Base-by-base conservation (phyloP, 2,797 vertebrate genomes). In the Pseudochromis fuscus region DNA sequence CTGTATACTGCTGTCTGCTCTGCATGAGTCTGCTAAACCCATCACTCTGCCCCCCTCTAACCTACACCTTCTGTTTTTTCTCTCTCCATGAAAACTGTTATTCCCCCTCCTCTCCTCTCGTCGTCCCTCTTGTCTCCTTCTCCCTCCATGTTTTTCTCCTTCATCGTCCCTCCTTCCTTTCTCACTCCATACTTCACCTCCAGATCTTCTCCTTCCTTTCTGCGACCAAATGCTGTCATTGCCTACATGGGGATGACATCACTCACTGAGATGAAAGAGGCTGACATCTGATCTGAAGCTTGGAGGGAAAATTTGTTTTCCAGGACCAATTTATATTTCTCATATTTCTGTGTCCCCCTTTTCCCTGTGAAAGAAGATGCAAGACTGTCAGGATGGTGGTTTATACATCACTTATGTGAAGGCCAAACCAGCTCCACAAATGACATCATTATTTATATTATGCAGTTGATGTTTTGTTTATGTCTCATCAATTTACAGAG, bases 1-100 rank as follows among this genome's bases (percentile, higher is more conserved):
- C 11, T 78, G 37, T 45, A 12, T 19, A 28, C 71, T 58, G 62
- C 67, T 81, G 86, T 86, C 85, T 86, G 60, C 73, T 82, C 59
- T 75, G 73, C 55, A 42, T 51, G 59, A 55, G 72, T 94, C 89
- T 93, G 93, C 28, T 90, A 92, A 91, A 94, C 50, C 79, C 89
- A 93, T 93, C 91, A 91, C 62, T 57, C 51, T 71, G 35, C 60
- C 73, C 52, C 51, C 48, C 64, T 37, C 42, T 33, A 78, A 56
- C 78, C 53, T 57, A 64, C 77, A 16, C 64, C 63, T 75, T 75
- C 48, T 72, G 27, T 67, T 45, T 87, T 71, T 38, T 58, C 61
- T 70, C 28, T 35, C 72, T 70, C 55, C 46, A 18, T 40, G 28
- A 68, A 75, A 71, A 33, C 33, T 30, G 21, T 18, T 35, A 51